Conservation (phyloP, 1,140 invertebrate species). For the Conus ventricosus region DNA sequence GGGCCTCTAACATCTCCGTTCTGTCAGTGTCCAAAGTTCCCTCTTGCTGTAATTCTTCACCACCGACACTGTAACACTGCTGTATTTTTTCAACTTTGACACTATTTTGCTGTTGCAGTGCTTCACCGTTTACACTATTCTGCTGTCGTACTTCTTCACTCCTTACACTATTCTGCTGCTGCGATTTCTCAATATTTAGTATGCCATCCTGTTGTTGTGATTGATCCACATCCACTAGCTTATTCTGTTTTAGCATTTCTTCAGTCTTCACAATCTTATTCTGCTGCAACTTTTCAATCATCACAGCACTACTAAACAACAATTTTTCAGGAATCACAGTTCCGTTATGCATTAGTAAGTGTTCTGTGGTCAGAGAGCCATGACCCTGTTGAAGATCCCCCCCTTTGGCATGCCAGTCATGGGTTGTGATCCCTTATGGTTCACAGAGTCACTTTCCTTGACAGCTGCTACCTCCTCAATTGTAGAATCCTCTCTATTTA, state of each 20-base stretch:
- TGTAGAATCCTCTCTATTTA: too few species aligned
- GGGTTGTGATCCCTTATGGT: background rate
- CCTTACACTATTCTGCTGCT: background rate
- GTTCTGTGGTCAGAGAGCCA: too few species aligned
- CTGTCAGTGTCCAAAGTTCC: background rate
- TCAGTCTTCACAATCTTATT: background rate
- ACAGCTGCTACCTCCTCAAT: background rate
- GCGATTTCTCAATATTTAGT: background rate
- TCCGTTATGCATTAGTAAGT: too few species aligned
- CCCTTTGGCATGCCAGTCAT: background rate
- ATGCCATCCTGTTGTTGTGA: background rate
- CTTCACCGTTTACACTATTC: too few species aligned
- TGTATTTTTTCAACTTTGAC: too few species aligned
- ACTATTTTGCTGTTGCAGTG: too few species aligned
- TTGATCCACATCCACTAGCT: background rate
- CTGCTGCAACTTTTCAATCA: background rate
- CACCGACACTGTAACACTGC: too few species aligned
- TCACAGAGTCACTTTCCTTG: background rate
- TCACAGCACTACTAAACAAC: too few species aligned
- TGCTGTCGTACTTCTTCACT: too few species aligned
- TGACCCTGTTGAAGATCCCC: too few species aligned
- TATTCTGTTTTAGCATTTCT: background rate
- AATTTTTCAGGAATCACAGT: too few species aligned
- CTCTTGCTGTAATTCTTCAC: too few species aligned
- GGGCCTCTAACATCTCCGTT: background rate